phyloP scores from a whole-genome alignment of 2,113 vertebrate genomes.

The Oncorhynchus gorbuscha region DNA sequence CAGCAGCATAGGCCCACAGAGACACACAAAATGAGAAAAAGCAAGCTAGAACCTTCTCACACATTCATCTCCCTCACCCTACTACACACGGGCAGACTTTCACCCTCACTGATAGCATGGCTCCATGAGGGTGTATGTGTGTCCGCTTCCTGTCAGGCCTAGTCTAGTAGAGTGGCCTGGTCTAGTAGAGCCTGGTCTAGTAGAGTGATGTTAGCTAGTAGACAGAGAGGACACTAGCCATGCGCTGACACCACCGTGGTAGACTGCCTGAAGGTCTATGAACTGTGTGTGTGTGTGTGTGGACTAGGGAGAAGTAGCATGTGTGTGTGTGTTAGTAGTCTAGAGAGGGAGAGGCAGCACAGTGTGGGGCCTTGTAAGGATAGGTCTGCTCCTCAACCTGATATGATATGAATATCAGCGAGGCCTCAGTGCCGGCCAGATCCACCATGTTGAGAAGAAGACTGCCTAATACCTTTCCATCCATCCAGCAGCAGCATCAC shows the following conservation, averaged over 20 bases:
- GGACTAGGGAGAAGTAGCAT: neutral
- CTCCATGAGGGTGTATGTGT: constrained; percentile 4
- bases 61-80: neutral
- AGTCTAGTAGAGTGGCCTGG: constrained; percentile 37
- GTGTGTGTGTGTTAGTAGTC: constrained; percentile 5
- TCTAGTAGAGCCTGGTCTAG: neutral
- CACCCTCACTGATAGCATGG: neutral
- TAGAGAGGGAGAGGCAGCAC: neutral
- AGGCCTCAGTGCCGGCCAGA: neutral
- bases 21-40: neutral
- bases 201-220: constrained; percentile 55
- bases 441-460: neutral
- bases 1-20: too few species aligned
- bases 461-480: neutral
- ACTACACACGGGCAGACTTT: neutral
- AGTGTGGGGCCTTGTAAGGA: neutral
- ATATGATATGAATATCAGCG: neutral
- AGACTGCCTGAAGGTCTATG: constrained; percentile 56
- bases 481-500: constrained; percentile 3
- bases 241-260: constrained; percentile 59
- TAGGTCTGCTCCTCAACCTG: neutral
- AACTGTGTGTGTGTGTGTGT: constrained; percentile 15
- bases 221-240: constrained; percentile 33
- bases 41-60: neutral
- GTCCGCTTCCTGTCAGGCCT: constrained; percentile 25